These are phyloP conservation scores for Hylaea fasciaria DNA, from an alignment of 2,888 invertebrate species.

Conservation along the genomic window DNA sequence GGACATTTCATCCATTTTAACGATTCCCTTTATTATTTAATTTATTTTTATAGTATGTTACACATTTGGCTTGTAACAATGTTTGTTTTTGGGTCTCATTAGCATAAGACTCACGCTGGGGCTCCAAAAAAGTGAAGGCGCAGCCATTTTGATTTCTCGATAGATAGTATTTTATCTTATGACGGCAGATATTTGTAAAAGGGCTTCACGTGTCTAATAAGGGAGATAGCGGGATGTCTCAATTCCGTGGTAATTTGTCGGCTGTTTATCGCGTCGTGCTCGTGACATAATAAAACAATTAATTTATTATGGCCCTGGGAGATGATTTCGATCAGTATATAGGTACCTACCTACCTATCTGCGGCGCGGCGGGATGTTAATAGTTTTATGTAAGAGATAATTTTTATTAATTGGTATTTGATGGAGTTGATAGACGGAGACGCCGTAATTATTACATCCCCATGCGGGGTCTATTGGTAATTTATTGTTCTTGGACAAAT, in stretches of 20 bases:
- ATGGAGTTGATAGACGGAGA: constrained; percentile 65
- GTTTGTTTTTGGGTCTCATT: constrained; percentile 84
- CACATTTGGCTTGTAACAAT: constrained; percentile 83
- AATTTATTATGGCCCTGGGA: constrained; percentile 76
- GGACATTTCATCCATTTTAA: constrained; percentile 84
- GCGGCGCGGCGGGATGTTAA: constrained; percentile 74
- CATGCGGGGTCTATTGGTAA: constrained; percentile 69
- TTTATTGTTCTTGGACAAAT: constrained; percentile 1
- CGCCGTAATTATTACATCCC: constrained; percentile 54
- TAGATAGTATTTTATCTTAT: constrained; percentile 70
- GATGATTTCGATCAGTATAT: constrained; percentile 80
- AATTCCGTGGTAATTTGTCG: constrained; percentile 79
- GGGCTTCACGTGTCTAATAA: constrained; percentile 71
- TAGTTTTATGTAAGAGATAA: constrained; percentile 79
- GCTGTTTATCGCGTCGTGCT: constrained; percentile 73
- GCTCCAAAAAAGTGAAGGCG: constrained; percentile 62
- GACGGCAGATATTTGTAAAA: constrained; percentile 69
- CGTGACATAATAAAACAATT: constrained; percentile 83
- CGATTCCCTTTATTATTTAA: constrained; percentile 85
- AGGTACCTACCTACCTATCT: no score
- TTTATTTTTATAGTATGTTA: constrained; percentile 84
- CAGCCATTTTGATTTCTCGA: constrained; percentile 74
- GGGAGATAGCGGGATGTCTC: constrained; percentile 82
- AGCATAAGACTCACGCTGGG: constrained; percentile 81
- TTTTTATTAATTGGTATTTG: constrained; percentile 81